Percentiles rank a stretch among this genome's conserved stretches.
Evolutionary conservation across 2,797 vertebrate species (phyloP).

Genomic region (Rhinichthys osculus): DNA sequence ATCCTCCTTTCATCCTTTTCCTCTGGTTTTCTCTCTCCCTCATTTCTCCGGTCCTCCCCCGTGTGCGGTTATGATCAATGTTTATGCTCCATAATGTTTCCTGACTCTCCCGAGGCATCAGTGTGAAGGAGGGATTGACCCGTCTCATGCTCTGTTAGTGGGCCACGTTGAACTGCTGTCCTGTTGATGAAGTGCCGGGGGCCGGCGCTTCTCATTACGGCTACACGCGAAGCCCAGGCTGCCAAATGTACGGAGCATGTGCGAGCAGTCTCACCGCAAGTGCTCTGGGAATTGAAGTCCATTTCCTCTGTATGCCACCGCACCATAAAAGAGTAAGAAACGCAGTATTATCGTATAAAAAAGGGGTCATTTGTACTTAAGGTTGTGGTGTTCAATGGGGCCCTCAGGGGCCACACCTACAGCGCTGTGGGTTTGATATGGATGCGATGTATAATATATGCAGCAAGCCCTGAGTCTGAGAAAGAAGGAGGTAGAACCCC

Average conservation of each 20-base stretch:
- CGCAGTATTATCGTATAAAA: constrained; percentile 33
- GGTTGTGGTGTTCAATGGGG: constrained; percentile 1
- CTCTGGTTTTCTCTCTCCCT: constrained; percentile 22
- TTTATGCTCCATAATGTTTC: constrained; percentile 33
- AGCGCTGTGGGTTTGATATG: constrained; percentile 24
- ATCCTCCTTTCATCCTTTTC: constrained; percentile 10
- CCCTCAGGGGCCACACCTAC: constrained; percentile 27
- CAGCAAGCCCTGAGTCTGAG: constrained; percentile 1
- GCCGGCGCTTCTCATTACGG: constrained; percentile 29
- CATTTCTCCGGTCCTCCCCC: neutral
- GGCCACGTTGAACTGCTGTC: constrained; percentile 45
- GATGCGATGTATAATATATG: constrained; percentile 28
- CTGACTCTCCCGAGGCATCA: constrained; percentile 13
- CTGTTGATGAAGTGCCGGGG: constrained; percentile 42
- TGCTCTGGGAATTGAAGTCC: constrained; percentile 43
- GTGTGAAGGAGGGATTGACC: constrained; percentile 1
- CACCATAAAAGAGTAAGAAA: constrained; percentile 41
- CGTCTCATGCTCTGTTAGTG: constrained; percentile 12
- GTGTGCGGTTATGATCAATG: constrained; percentile 34
- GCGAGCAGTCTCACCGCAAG: constrained; percentile 32
- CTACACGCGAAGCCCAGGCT: constrained; percentile 24
- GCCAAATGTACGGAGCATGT: constrained; percentile 24
- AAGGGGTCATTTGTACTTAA: constrained; percentile 28
- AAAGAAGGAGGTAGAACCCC: constrained; percentile 32
- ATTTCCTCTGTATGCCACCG: constrained; percentile 29